Evolutionary conservation across 2,113 vertebrate species (phyloP).

Genomic region (Barnardius zonarius): DNA sequence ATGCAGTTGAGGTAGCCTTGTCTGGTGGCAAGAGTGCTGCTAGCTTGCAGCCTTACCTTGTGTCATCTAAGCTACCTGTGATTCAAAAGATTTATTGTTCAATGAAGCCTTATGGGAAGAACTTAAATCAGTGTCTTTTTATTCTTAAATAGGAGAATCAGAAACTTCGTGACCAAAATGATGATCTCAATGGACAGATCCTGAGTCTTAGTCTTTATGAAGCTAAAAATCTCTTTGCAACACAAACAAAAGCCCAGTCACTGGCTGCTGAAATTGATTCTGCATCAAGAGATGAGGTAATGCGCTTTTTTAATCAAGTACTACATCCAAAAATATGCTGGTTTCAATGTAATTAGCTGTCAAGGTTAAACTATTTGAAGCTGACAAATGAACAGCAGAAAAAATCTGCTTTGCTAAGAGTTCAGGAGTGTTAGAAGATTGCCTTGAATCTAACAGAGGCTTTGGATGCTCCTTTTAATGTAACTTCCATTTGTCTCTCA

Average conservation of each 20-base stretch:
- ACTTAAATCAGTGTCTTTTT: neutral
- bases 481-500: neutral
- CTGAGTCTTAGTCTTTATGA: conserved; percentile 95
- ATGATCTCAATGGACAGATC: conserved; percentile 95
- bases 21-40: neutral
- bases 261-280: conserved; percentile 96
- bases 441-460: neutral
- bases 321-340: neutral
- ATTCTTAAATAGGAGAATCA: conserved; percentile 85
- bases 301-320: neutral
- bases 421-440: neutral
- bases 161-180: conserved; percentile 94
- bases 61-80: neutral
- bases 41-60: neutral
- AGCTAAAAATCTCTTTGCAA: conserved; percentile 95
- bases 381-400: neutral
- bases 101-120: neutral
- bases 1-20: neutral
- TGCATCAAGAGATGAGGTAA: conserved; percentile 94
- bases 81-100: neutral
- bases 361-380: neutral
- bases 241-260: conserved; percentile 96
- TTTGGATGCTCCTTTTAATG: neutral
- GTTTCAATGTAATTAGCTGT: conserved; percentile 1
- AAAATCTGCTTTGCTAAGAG: neutral